Evolutionary conservation across 2,797 vertebrate species (phyloP).

Genomic region (Syngnathus acus): DNA sequence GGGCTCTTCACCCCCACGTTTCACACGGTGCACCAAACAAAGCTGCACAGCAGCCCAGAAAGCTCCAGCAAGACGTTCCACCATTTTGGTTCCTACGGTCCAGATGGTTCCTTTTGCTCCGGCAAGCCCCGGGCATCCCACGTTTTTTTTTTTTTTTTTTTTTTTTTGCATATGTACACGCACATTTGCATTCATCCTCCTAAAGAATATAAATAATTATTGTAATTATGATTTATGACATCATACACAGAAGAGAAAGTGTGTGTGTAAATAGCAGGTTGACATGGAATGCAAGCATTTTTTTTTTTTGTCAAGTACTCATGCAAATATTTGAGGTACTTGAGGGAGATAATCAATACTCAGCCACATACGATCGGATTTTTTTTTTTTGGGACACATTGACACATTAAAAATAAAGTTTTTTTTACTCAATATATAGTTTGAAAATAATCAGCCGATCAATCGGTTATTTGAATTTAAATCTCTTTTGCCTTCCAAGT

Average conservation of each 20-base stretch:
- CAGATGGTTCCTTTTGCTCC: slow-evolving; percentile 24
- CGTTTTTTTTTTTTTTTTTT: slow-evolving; percentile 13
- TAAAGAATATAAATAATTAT: not conserved
- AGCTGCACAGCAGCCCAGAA: slow-evolving; percentile 22
- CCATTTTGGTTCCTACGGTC: slow-evolving; percentile 67
- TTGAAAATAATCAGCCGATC: too few relatives aligned
- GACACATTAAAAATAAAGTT: too few relatives aligned
- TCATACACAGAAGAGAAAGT: not conserved
- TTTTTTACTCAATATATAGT: too few relatives aligned
- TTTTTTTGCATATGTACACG: not conserved
- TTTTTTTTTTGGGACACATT: too few relatives aligned
- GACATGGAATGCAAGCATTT: not conserved
- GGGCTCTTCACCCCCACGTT: slow-evolving; percentile 58
- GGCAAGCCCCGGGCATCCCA: not conserved
- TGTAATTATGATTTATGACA: not conserved
- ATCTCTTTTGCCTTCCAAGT: too few relatives aligned
- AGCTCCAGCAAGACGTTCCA: slow-evolving; percentile 40
- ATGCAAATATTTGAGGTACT: not conserved
- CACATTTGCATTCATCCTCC: fast-evolving
- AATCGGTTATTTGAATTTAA: too few relatives aligned
- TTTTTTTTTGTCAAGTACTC: not conserved
- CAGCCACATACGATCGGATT: too few relatives aligned
- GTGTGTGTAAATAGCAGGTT: not conserved
- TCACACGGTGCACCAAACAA: slow-evolving; percentile 22
- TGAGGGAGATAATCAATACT: not conserved